These are phyloP conservation scores for Xestoiulus laeticollis DNA, from an alignment of 2,888 invertebrate species.

Conservation along the genomic window DNA sequence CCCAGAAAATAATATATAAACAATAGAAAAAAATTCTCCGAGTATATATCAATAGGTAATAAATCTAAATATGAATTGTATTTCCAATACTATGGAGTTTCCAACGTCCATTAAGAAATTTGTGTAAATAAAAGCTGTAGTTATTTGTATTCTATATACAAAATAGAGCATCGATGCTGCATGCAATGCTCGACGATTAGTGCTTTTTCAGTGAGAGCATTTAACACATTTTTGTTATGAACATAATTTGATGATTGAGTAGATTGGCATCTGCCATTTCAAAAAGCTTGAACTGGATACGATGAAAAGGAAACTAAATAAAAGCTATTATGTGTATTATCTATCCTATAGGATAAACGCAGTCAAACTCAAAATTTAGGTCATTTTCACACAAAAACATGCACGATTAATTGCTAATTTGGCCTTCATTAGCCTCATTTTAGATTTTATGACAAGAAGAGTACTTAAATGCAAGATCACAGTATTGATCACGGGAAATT, in stretches of 20 bases:
- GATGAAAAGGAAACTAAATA: not conserved
- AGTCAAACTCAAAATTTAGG: not conserved
- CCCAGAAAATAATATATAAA: too few species aligned
- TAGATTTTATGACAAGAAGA: not conserved
- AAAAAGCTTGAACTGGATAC: not conserved
- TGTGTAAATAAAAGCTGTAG: not conserved
- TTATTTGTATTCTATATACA: not conserved
- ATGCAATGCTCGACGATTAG: not conserved
- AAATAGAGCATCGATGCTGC: not conserved
- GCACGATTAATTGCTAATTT: not conserved
- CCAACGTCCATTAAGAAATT: not conserved
- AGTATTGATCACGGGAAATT: not conserved
- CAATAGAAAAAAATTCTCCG: too few species aligned
- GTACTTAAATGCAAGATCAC: not conserved
- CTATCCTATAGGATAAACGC: not conserved
- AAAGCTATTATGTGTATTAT: not conserved
- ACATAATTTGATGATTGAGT: slow-evolving; percentile 19
- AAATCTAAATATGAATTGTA: too few species aligned
- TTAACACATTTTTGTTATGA: not conserved
- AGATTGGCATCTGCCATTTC: not conserved
- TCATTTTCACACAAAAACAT: not conserved
- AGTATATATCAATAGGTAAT: too few species aligned
- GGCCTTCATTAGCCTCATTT: slow-evolving; percentile 17
- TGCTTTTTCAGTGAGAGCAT: not conserved
- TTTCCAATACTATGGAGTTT: not conserved